Conservation (phyloP, 2,888 invertebrate genomes). For the Gnatocerus cornutus region DNA sequence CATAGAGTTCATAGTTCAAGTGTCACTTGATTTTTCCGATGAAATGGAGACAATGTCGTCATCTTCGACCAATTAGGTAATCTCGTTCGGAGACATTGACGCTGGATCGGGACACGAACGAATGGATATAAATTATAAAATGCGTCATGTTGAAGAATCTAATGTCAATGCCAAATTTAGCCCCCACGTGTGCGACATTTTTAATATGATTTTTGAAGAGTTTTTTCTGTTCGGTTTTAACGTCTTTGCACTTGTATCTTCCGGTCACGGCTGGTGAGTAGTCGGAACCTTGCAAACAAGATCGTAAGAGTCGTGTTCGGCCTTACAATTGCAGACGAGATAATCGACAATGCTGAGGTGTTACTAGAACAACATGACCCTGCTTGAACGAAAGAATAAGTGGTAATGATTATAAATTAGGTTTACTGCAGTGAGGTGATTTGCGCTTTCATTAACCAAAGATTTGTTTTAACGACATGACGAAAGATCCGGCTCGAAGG, state of each 20-base stretch:
- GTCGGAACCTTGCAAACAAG: conserved; percentile 5
- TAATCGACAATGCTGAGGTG: neutral
- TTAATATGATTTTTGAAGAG: neutral
- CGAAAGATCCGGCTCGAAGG: neutral
- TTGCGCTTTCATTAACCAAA: neutral
- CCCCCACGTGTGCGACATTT: conserved; percentile 3
- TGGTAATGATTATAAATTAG: neutral
- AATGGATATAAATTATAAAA: neutral
- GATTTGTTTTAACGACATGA: neutral
- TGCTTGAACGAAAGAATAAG: neutral
- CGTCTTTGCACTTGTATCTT: conserved; percentile 8
- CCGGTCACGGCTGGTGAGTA: conserved; percentile 14
- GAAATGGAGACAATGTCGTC: neutral
- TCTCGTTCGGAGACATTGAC: conserved; percentile 1
- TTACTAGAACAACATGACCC: too few relatives aligned
- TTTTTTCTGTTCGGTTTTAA: neutral
- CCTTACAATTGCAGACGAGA: conserved; percentile 8
- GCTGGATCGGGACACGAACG: neutral
- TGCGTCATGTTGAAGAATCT: neutral
- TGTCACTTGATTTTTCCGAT: conserved; percentile 14
- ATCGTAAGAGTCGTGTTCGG: conserved; percentile 4
- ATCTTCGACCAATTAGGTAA: conserved; percentile 6
- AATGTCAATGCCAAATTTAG: conserved; percentile 10
- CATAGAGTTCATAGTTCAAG: conserved; percentile 30
- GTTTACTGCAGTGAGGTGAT: neutral